Evolutionary conservation across 2,113 vertebrate species (phyloP).

Genomic region (Perca schrenkii): DNA sequence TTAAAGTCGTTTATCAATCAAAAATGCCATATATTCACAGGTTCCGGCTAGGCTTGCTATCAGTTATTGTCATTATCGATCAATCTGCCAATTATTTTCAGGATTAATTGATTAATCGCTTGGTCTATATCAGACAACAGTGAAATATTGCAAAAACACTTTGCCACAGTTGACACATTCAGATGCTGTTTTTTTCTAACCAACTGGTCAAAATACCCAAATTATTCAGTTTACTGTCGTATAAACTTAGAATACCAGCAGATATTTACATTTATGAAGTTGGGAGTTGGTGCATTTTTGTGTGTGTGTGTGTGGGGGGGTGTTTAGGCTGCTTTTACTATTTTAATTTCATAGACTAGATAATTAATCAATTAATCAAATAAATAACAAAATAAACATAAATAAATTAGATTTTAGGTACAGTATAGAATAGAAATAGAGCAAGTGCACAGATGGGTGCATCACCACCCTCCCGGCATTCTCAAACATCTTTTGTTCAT

Average conservation of each 20-base stretch:
- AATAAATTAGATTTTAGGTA: background rate
- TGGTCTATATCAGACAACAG: background rate
- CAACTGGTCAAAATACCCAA: background rate
- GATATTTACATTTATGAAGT: background rate
- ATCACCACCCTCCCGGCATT: constrained; percentile 27
- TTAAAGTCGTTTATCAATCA: background rate
- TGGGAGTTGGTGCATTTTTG: background rate
- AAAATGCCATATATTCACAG: too few relatives aligned
- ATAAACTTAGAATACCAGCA: background rate
- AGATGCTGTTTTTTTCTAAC: too few relatives aligned
- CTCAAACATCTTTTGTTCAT: constrained; percentile 54
- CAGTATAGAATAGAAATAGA: background rate
- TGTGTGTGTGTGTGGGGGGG: background rate
- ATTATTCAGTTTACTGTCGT: background rate
- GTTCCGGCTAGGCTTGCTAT: background rate
- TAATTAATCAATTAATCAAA: background rate
- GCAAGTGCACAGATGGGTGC: constrained; percentile 39
- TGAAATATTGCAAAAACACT: background rate
- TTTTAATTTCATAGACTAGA: background rate
- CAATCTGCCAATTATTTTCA: background rate
- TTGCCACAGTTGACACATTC: background rate
- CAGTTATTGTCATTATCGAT: background rate
- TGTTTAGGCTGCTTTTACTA: background rate
- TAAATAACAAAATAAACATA: background rate
- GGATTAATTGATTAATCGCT: background rate